Conservation (phyloP, 64 coral and sea anemone genomes). For the Montipora sp. region DNA sequence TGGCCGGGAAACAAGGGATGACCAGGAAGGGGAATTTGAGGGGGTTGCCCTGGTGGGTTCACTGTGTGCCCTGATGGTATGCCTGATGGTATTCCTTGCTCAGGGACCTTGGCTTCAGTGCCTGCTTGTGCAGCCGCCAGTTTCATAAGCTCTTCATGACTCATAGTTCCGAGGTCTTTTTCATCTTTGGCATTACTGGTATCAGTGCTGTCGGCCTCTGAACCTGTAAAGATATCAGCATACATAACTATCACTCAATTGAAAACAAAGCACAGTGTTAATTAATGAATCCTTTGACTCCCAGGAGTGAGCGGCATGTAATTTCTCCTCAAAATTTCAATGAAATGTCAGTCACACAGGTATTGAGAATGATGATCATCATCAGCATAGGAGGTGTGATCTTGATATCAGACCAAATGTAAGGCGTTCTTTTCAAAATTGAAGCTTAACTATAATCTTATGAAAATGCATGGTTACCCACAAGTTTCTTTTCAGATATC, state of each 20-base stretch:
- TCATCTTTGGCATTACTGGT: slow-evolving; percentile 46
- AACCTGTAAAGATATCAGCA: slow-evolving; percentile 32
- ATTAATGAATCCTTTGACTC: too few species aligned
- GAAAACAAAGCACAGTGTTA: too few species aligned
- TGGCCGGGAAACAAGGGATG: slow-evolving; percentile 76
- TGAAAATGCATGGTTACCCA: too few species aligned
- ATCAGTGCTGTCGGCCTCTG: slow-evolving; percentile 52
- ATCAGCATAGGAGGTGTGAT: too few species aligned
- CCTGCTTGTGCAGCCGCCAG: slow-evolving; percentile 73
- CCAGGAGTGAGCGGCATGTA: too few species aligned
- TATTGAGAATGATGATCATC: too few species aligned
- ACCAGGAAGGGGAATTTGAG: slow-evolving; percentile 72
- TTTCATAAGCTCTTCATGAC: slow-evolving; percentile 79
- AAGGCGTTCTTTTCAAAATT: too few species aligned
- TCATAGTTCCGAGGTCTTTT: slow-evolving; percentile 80
- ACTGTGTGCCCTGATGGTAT: neutral
- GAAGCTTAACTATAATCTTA: too few species aligned
- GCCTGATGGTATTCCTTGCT: neutral
- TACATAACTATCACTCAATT: neutral
- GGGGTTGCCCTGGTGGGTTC: slow-evolving; percentile 35
- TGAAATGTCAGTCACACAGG: too few species aligned
- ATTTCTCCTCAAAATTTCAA: too few species aligned
- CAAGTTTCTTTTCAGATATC: too few species aligned
- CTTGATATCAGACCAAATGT: too few species aligned
- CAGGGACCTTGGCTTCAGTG: slow-evolving; percentile 23